phyloP scores from a whole-genome alignment of 1,140 invertebrate species.

The Megalonaias nervosa region DNA sequence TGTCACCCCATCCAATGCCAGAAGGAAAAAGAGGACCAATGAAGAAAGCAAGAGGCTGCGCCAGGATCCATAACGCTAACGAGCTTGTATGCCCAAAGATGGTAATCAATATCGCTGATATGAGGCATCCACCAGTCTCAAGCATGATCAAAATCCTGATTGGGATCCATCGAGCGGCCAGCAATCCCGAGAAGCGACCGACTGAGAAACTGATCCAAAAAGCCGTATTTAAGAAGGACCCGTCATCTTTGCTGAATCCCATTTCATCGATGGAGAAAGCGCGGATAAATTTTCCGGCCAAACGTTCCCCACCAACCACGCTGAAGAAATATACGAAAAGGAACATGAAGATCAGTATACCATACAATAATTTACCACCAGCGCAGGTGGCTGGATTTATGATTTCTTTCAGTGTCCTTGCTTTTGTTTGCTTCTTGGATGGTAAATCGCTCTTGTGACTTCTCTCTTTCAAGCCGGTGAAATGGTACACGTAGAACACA shows the following conservation, averaged over 20 bases:
- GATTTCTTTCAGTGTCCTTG: conserved; percentile 28
- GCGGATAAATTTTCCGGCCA: conserved; percentile 52
- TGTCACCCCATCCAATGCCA: conserved; percentile 47
- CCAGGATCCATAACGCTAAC: conserved; percentile 40
- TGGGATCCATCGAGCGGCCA: conserved; percentile 45
- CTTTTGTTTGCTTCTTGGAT: background rate
- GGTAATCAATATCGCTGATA: conserved; percentile 35
- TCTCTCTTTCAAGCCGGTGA: conserved; percentile 2
- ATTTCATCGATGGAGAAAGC: conserved; percentile 48
- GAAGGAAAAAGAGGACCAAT: conserved; percentile 46
- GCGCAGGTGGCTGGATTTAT: conserved; percentile 47
- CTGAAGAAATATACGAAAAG: conserved; percentile 50
- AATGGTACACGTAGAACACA: conserved; percentile 43
- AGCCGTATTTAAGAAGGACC: conserved; percentile 44
- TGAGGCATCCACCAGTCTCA: conserved; percentile 38
- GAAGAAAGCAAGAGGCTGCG: conserved; percentile 40
- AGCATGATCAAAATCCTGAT: conserved; percentile 45
- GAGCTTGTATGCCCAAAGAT: conserved; percentile 37
- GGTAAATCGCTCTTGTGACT: background rate
- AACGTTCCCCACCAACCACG: conserved; percentile 47
- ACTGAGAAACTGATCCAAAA: conserved; percentile 55
- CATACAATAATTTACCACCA: conserved; percentile 39
- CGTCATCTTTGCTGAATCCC: conserved; percentile 39
- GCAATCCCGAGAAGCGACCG: conserved; percentile 44
- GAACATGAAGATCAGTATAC: conserved; percentile 39